These are phyloP conservation scores for Harmothoe impar DNA, from an alignment of 2,888 invertebrate species.

Conservation along the genomic window DNA sequence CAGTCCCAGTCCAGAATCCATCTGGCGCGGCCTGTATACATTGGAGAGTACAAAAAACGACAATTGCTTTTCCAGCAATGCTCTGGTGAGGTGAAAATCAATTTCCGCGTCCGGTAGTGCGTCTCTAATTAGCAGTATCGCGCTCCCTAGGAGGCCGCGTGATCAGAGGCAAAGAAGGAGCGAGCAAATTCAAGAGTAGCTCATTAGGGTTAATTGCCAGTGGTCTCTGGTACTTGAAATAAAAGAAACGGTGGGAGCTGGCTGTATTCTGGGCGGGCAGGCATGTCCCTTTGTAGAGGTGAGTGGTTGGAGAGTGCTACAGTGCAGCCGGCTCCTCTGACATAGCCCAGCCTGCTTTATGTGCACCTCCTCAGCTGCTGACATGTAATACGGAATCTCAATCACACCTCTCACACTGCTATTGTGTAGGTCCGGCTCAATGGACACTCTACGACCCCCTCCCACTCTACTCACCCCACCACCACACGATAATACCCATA, in stretches of 20 bases:
- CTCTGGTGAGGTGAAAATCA: constrained; percentile 32
- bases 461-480: not conserved
- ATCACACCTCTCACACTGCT: not conserved
- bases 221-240: constrained; percentile 57
- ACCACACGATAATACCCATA: too few relatives aligned
- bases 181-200: constrained; percentile 53
- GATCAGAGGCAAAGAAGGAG: constrained; percentile 49
- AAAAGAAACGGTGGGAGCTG: constrained; percentile 38
- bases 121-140: constrained; percentile 56
- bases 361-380: constrained; percentile 9
- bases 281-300: constrained; percentile 24
- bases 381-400: constrained; percentile 46
- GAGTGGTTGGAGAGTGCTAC: constrained; percentile 38
- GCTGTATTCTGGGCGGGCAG: not conserved
- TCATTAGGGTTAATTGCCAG: constrained; percentile 60
- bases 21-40: constrained; percentile 19
- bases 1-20: not conserved
- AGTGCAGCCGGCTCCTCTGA: not conserved
- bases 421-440: constrained; percentile 7
- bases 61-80: constrained; percentile 9
- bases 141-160: not conserved
- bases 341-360: not conserved
- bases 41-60: not conserved
- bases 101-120: constrained; percentile 20
- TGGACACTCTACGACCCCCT: not conserved